These are phyloP conservation scores for Sterna hirundo DNA, from an alignment of 2,113 vertebrate species.

Conservation along the genomic window DNA sequence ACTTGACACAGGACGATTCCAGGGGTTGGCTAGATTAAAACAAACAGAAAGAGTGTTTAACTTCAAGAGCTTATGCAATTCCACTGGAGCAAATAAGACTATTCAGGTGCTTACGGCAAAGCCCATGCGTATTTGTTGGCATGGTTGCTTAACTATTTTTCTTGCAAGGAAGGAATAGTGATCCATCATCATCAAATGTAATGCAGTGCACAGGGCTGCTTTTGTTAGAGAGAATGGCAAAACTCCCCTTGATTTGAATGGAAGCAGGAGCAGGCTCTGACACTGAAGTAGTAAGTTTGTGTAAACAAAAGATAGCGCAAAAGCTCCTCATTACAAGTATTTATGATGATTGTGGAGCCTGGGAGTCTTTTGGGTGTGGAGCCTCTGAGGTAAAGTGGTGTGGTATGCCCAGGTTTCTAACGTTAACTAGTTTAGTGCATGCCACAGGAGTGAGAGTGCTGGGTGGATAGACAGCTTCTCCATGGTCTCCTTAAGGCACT, in stretches of 20 bases:
- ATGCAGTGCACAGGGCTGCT: not conserved
- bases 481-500: not conserved
- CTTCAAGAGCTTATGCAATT: not conserved
- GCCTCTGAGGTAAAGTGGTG: not conserved
- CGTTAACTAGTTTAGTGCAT: not conserved
- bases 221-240: not conserved
- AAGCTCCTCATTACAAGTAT: not conserved
- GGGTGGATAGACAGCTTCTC: not conserved
- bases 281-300: not conserved
- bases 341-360: conserved; percentile 19
- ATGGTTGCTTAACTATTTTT: not conserved
- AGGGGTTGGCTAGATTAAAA: not conserved
- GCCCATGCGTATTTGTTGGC: not conserved
- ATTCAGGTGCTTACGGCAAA: not conserved
- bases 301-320: conserved; percentile 13
- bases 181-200: conserved; percentile 8
- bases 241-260: not conserved
- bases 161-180: not conserved
- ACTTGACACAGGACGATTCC: not conserved
- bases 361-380: conserved; percentile 26
- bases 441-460: not conserved
- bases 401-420: not conserved
- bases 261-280: not conserved
- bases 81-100: not conserved
- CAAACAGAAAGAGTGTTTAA: not conserved